Percentiles rank a stretch among this genome's conserved stretches.
Evolutionary conservation across 2,113 vertebrate species (phyloP).

Genomic region (Phylloscopus trochilus): DNA sequence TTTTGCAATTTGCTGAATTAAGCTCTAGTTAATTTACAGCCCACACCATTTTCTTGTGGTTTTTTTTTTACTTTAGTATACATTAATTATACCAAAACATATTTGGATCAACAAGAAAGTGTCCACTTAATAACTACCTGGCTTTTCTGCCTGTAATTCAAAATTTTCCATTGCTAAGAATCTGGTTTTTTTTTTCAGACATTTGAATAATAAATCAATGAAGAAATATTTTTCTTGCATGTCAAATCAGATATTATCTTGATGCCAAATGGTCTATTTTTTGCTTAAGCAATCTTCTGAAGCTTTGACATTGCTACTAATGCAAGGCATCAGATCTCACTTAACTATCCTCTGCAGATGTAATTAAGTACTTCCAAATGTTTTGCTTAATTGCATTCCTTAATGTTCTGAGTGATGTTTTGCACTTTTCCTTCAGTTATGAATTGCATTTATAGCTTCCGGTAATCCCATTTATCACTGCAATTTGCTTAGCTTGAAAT

Average conservation of each 20-base stretch:
- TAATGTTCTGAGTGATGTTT: slow-evolving; percentile 66
- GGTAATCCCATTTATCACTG: slow-evolving; percentile 65
- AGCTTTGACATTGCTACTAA: slow-evolving; percentile 3
- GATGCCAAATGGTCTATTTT: background rate
- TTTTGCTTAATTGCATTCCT: slow-evolving; percentile 66
- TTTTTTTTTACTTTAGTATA: background rate
- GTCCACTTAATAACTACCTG: background rate
- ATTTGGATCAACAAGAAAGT: background rate
- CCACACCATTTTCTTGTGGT: background rate
- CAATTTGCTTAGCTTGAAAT: slow-evolving; percentile 68
- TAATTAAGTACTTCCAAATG: slow-evolving; percentile 68
- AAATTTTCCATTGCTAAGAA: background rate
- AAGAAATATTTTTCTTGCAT: background rate
- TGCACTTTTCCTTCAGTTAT: slow-evolving; percentile 56
- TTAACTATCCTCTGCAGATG: slow-evolving; percentile 50
- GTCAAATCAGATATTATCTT: background rate
- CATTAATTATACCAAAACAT: background rate
- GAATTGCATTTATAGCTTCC: slow-evolving; percentile 55
- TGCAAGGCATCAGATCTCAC: slow-evolving; percentile 27
- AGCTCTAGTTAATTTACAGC: background rate
- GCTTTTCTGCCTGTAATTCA: background rate
- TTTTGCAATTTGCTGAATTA: background rate
- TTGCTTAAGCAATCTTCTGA: background rate
- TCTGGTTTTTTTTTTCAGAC: background rate
- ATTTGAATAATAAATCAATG: background rate